Conservation (phyloP, 1,140 invertebrate species). For the Zaprionus inermis region DNA sequence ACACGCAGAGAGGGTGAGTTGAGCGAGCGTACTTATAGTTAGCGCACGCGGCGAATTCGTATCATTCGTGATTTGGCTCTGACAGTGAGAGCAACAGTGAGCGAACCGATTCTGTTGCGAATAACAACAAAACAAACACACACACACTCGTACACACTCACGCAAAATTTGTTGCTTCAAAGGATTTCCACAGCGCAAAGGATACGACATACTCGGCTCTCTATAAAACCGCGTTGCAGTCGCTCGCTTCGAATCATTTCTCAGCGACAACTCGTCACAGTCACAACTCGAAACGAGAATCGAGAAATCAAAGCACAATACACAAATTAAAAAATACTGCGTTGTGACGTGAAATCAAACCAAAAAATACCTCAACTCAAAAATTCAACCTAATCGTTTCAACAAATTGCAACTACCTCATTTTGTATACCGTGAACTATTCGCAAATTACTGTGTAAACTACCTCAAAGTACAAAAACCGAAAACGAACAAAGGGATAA, state of each 20-base stretch:
- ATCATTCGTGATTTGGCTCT: constrained; percentile 83
- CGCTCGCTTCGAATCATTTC: constrained; percentile 57
- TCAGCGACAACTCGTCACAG: constrained; percentile 66
- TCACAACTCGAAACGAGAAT: constrained; percentile 47
- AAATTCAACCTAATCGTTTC: neutral
- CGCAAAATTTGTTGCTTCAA: constrained; percentile 66
- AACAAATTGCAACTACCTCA: constrained; percentile 70
- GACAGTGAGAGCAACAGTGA: constrained; percentile 62
- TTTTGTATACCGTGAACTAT: constrained; percentile 74
- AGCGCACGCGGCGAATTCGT: constrained; percentile 80
- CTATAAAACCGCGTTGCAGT: constrained; percentile 66
- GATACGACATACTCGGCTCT: constrained; percentile 42
- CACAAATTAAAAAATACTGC: neutral
- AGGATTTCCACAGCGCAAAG: constrained; percentile 62
- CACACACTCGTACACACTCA: constrained; percentile 29
- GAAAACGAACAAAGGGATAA: constrained; percentile 7
- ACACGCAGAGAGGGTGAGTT: constrained; percentile 62
- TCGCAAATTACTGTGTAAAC: constrained; percentile 57
- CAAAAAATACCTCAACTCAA: constrained; percentile 8
- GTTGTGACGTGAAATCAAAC: constrained; percentile 19
- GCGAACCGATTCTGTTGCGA: constrained; percentile 56
- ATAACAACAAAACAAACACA: constrained; percentile 32
- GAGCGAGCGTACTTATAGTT: constrained; percentile 78
- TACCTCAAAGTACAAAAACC: constrained; percentile 81
- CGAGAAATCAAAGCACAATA: too few relatives aligned